phyloP scores from a whole-genome alignment of 2,888 invertebrate genomes.

The Amitus sp. region DNA sequence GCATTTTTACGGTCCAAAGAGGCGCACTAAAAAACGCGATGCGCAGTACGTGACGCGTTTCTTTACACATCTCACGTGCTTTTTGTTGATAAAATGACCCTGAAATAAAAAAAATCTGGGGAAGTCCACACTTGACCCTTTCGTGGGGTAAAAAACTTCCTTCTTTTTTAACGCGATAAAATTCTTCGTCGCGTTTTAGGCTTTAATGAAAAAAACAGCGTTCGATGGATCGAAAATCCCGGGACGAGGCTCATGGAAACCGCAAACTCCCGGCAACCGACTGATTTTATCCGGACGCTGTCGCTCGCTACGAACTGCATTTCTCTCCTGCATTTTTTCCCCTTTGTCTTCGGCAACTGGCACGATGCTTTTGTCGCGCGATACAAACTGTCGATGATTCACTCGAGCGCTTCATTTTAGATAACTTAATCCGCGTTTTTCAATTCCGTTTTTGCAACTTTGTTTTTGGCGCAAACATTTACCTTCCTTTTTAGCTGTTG shows the following conservation, averaged over 20 bases:
- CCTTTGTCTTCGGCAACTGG: slow-evolving; percentile 25
- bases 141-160: too few relatives aligned
- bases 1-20: slow-evolving; percentile 54
- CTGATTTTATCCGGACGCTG: slow-evolving; percentile 55
- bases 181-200: too few relatives aligned
- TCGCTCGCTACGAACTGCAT: slow-evolving; percentile 28
- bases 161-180: too few relatives aligned
- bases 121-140: too few relatives aligned
- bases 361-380: slow-evolving; percentile 24
- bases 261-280: slow-evolving; percentile 35
- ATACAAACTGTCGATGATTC: slow-evolving; percentile 26
- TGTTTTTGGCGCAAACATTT: neutral
- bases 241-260: slow-evolving; percentile 24
- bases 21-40: slow-evolving; percentile 41
- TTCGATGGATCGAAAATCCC: slow-evolving; percentile 23
- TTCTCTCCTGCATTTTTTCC: slow-evolving; percentile 27
- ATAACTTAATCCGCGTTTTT: slow-evolving; percentile 9
- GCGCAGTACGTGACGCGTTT: slow-evolving; percentile 44
- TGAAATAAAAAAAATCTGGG: too few relatives aligned
- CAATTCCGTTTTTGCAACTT: neutral
- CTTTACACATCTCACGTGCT: slow-evolving; percentile 36
- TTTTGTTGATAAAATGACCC: slow-evolving; percentile 17
- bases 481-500: neutral
- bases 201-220: too few relatives aligned
- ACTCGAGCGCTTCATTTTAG: neutral